Conservation (phyloP, 2,113 vertebrate species). For the Neogale vison region DNA sequence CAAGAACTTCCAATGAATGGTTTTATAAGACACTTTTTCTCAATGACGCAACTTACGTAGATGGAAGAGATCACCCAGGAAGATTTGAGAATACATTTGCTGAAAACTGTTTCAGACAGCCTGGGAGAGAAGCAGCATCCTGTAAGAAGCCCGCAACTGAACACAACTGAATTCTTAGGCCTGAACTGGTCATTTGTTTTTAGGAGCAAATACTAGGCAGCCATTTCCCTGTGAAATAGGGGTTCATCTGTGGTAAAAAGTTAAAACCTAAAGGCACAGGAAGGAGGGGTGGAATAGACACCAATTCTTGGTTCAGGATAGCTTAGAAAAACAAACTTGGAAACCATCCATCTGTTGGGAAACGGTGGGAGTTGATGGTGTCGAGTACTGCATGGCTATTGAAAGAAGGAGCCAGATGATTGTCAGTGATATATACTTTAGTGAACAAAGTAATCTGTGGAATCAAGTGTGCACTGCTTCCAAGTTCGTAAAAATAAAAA, state of each 20-base stretch:
- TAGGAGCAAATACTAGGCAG: background rate
- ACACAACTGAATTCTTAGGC: background rate
- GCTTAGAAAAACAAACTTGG: background rate
- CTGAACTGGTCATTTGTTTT: background rate
- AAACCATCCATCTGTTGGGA: background rate
- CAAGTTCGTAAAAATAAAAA: background rate
- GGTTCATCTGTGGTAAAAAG: background rate
- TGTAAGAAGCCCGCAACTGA: background rate
- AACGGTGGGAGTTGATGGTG: accelerated
- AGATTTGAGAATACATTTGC: background rate
- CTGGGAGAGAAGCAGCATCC: background rate
- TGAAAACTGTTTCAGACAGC: background rate
- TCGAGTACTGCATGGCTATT: background rate
- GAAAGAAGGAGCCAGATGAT: background rate
- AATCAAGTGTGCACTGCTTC: background rate
- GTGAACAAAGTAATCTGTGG: background rate
- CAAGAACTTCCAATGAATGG: background rate
- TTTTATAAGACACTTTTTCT: background rate
- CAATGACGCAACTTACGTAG: background rate
- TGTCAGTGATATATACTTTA: background rate
- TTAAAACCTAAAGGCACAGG: background rate
- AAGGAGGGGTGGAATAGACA: background rate
- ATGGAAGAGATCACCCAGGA: background rate
- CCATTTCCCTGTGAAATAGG: background rate
- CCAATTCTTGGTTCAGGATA: background rate